Evolutionary conservation across 1,140 invertebrate genomes (phyloP).

Genomic region (Olivierus martensii): DNA sequence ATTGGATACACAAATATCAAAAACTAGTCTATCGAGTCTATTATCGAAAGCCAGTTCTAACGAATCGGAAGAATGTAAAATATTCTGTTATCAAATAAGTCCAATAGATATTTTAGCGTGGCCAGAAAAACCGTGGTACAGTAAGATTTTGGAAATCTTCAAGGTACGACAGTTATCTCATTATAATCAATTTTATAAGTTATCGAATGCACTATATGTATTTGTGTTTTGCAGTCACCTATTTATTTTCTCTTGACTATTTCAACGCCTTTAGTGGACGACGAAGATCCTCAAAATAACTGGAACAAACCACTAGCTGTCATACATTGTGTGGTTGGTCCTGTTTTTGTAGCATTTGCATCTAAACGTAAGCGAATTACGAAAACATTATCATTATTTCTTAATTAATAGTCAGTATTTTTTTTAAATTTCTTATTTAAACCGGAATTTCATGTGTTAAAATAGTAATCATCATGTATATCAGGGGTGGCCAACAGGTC

Average conservation of each 20-base stretch:
- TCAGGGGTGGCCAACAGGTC: too few relatives aligned
- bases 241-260: constrained; percentile 40
- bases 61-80: neutral
- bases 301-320: constrained; percentile 45
- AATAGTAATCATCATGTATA: too few relatives aligned
- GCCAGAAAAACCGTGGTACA: neutral
- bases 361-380: too few relatives aligned
- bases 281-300: constrained; percentile 36
- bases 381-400: too few relatives aligned
- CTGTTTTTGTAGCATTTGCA: constrained; percentile 25
- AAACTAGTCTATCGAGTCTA: constrained; percentile 12
- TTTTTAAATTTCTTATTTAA: too few relatives aligned
- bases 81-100: neutral
- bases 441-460: too few relatives aligned
- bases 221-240: constrained; percentile 32
- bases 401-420: too few relatives aligned
- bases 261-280: constrained; percentile 44
- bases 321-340: constrained; percentile 40
- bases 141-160: neutral
- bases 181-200: too few relatives aligned
- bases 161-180: neutral
- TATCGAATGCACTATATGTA: neutral
- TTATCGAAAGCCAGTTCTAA: neutral
- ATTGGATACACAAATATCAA: constrained; percentile 12
- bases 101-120: neutral